phyloP scores from a whole-genome alignment of 35 echinoderm and acorn worm genomes.

The Nesometra sesokonis region DNA sequence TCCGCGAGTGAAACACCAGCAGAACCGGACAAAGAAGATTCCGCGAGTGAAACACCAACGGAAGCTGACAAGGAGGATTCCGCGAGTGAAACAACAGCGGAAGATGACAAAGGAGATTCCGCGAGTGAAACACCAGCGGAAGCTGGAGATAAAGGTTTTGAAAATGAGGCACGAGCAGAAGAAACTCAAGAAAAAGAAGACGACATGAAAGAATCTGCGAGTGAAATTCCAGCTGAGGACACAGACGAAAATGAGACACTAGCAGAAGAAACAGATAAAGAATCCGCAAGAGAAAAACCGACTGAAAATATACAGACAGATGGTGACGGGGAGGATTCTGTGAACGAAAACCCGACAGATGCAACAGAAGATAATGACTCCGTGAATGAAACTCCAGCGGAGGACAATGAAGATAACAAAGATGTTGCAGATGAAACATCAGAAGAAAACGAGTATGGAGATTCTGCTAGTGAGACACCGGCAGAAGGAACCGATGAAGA shows the following conservation, averaged over 20 bases:
- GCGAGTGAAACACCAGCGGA: not conserved
- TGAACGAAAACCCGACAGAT: not conserved
- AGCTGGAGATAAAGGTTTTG: not conserved
- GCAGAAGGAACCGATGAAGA: not conserved
- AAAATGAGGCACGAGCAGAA: too few relatives aligned
- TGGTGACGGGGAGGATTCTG: not conserved
- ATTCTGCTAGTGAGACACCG: not conserved
- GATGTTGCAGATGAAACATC: not conserved
- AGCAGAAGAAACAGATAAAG: not conserved
- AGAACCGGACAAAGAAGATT: not conserved
- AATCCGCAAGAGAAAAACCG: not conserved
- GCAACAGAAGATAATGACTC: not conserved
- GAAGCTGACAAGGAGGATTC: not conserved
- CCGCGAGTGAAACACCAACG: not conserved
- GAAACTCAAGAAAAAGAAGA: too few relatives aligned
- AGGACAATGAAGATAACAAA: not conserved
- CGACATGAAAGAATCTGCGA: not conserved
- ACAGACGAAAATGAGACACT: not conserved
- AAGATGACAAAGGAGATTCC: not conserved
- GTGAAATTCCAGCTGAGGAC: not conserved
- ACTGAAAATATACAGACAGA: not conserved
- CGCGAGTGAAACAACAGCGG: not conserved
- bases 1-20: not conserved
- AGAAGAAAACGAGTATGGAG: not conserved
- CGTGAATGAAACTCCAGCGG: not conserved